Conservation (phyloP, 1,140 invertebrate genomes). For the Tetramorium simillimum region DNA sequence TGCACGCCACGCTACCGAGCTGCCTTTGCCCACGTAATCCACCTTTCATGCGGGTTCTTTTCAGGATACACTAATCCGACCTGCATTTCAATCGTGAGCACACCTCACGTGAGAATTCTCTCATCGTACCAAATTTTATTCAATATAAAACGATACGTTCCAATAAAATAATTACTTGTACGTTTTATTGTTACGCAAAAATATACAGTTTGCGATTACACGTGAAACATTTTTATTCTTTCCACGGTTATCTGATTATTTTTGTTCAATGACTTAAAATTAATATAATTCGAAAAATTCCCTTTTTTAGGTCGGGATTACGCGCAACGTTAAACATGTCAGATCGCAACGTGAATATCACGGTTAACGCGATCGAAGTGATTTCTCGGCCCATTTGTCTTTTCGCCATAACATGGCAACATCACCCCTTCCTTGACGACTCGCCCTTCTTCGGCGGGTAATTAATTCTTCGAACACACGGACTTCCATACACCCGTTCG, state of each 20-base stretch:
- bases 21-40: constrained; percentile 38
- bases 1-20: constrained; percentile 6
- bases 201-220: not conserved
- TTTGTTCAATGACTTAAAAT: not conserved
- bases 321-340: constrained; percentile 8
- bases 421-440: constrained; percentile 43
- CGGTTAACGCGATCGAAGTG: constrained; percentile 54
- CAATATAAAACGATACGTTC: not conserved
- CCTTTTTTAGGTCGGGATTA: not conserved
- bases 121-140: not conserved
- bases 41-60: constrained; percentile 46
- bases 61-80: constrained; percentile 32
- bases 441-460: constrained; percentile 34
- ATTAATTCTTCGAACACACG: constrained; percentile 64
- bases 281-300: not conserved
- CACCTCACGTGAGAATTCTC: constrained; percentile 40
- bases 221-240: not conserved
- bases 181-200: not conserved
- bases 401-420: constrained; percentile 3
- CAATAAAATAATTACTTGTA: not conserved
- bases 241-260: not conserved
- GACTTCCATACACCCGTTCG: constrained; percentile 32
- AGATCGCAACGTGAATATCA: not conserved
- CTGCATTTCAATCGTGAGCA: constrained; percentile 33
- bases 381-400: constrained; percentile 62